Conservation (phyloP, 2,888 invertebrate genomes). For the Drosophila atripex region DNA sequence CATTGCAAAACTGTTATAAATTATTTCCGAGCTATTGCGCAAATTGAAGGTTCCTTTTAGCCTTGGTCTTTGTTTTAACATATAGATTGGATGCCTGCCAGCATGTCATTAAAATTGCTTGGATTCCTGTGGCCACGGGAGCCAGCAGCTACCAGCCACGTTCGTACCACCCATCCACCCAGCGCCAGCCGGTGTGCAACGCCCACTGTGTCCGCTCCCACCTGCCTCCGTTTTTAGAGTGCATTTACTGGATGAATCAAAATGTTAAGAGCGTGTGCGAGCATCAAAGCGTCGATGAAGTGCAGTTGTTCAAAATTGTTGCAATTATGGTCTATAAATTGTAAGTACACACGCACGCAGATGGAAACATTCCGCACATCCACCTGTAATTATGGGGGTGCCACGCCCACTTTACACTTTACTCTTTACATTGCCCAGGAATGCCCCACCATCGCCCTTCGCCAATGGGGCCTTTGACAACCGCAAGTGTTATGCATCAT, state of each 20-base stretch:
- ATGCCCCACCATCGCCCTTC: not conserved
- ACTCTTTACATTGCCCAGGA: not conserved
- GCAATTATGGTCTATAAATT: conserved; percentile 74
- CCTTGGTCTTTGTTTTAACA: conserved; percentile 69
- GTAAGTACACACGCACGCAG: conserved; percentile 29
- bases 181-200: too few species aligned
- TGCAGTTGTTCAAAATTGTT: conserved; percentile 60
- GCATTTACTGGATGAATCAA: conserved; percentile 70
- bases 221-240: conserved; percentile 46
- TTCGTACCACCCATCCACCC: not conserved
- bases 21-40: conserved; percentile 76
- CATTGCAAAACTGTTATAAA: conserved; percentile 74
- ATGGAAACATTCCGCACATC: not conserved
- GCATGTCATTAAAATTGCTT: conserved; percentile 68
- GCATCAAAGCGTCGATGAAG: conserved; percentile 26
- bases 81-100: conserved; percentile 71
- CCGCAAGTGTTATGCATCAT: conserved; percentile 72
- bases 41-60: conserved; percentile 72
- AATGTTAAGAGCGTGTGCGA: conserved; percentile 51
- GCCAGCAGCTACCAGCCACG: conserved; percentile 10
- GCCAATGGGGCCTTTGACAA: conserved; percentile 32
- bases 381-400: conserved; percentile 1
- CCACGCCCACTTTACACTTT: not conserved
- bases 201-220: not conserved
- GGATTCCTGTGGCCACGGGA: conserved; percentile 32